Evolutionary conservation across 30 jellyfish, hydroid and myxozoan species (phyloP).

Genomic region (Hydractinia symbiolongicarpus): DNA sequence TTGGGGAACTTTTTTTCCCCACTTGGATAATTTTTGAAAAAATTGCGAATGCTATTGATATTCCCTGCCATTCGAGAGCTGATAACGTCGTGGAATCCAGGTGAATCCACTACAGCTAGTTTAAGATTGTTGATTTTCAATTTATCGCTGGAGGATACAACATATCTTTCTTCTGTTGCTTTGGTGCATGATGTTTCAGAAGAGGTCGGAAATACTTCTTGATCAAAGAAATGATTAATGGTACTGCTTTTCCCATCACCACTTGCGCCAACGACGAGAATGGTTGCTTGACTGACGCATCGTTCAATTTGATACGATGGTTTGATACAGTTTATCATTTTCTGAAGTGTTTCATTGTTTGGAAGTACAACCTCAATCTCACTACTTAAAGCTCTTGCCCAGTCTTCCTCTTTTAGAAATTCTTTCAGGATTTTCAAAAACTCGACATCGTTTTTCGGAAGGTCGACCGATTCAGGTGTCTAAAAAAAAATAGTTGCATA

Average conservation of each 20-base stretch:
- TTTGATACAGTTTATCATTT: background rate
- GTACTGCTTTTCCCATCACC: constrained; percentile 35
- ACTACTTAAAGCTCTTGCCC: no score
- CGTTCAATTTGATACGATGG: background rate
- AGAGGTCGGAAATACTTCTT: background rate
- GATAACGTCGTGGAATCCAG: background rate
- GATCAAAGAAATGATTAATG: background rate
- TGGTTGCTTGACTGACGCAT: background rate
- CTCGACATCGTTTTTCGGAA: no score
- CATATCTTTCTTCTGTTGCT: background rate
- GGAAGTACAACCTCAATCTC: no score
- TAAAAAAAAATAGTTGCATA: no score
- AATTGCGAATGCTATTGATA: background rate
- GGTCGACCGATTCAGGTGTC: no score
- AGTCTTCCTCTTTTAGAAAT: no score
- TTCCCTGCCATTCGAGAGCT: background rate
- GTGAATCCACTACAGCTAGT: background rate
- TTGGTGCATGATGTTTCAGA: background rate
- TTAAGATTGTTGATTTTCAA: background rate
- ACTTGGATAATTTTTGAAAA: background rate
- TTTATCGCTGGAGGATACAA: background rate
- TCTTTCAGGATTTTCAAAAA: no score
- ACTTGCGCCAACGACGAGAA: constrained; percentile 25
- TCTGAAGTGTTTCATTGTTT: no score
- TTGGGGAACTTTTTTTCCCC: background rate